These are phyloP conservation scores for Macaria notata DNA, from an alignment of 2,888 invertebrate species.

Conservation along the genomic window DNA sequence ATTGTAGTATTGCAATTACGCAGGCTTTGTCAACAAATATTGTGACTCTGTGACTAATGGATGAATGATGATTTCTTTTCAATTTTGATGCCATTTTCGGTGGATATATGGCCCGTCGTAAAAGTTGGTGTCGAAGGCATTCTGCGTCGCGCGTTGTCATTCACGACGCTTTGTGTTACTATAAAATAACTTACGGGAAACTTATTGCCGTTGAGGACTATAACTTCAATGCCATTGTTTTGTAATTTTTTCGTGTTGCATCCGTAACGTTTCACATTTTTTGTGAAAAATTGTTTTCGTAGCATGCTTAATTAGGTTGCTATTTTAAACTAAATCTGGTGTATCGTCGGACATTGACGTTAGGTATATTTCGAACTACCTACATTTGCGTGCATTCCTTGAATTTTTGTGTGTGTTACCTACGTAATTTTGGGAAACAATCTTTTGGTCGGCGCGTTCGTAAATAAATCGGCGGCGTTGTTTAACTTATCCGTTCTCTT, in stretches of 20 bases:
- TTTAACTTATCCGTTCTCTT: constrained; percentile 40
- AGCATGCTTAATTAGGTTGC: constrained; percentile 19
- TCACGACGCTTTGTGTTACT: constrained; percentile 62
- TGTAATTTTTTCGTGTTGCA: constrained; percentile 43
- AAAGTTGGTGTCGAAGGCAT: constrained; percentile 72
- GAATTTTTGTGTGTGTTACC: constrained; percentile 5
- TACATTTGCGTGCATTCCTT: constrained; percentile 14
- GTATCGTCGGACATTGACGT: constrained; percentile 6
- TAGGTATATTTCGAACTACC: constrained; percentile 34
- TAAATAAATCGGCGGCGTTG: constrained; percentile 34
- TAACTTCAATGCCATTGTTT: constrained; percentile 36
- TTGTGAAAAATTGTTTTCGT: constrained; percentile 19
- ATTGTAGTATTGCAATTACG: constrained; percentile 77
- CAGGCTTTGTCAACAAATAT: constrained; percentile 75
- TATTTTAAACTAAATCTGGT: too few species aligned
- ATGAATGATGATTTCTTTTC: constrained; percentile 80
- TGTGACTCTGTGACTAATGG: constrained; percentile 79
- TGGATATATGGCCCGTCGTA: constrained; percentile 74
- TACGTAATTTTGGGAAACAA: constrained; percentile 19
- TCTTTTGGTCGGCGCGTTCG: constrained; percentile 26
- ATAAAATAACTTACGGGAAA: constrained; percentile 66
- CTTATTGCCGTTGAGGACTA: constrained; percentile 55
- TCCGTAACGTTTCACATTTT: constrained; percentile 36
- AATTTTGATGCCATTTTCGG: constrained; percentile 72
- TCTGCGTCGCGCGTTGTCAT: constrained; percentile 69